These are phyloP conservation scores for Heloderma charlesbogerti DNA, from an alignment of 2,113 vertebrate species.

Conservation along the genomic window DNA sequence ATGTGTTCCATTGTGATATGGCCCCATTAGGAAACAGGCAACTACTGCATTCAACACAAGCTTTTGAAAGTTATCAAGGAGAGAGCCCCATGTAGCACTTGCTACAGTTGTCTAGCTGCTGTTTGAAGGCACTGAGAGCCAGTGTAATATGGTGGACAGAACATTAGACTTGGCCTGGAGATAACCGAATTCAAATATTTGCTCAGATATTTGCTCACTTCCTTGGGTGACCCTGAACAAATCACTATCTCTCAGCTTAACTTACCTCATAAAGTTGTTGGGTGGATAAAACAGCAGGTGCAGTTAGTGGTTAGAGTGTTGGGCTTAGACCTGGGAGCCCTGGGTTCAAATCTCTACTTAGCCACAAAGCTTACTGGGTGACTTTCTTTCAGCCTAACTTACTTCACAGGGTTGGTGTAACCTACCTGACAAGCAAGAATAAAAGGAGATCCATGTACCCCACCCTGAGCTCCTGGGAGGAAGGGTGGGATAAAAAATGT, in stretches of 20 bases:
- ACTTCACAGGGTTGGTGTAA: neutral
- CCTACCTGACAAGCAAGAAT: neutral
- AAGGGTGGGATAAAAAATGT: neutral
- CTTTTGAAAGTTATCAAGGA: neutral
- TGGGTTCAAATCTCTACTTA: neutral
- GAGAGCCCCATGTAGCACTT: neutral
- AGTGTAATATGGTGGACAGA: neutral
- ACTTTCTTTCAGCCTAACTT: neutral
- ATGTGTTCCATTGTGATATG: neutral
- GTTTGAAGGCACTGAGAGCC: neutral
- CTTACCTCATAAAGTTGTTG: neutral
- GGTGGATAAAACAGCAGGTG: neutral
- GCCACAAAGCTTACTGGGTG: neutral
- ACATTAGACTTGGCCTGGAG: neutral
- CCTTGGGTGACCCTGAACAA: neutral
- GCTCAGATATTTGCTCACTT: neutral
- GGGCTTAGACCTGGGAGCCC: no score
- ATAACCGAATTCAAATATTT: neutral
- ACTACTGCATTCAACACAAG: neutral
- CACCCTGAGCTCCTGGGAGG: neutral
- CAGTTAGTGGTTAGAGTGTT: neutral
- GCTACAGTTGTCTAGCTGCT: neutral
- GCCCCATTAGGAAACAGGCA: neutral
- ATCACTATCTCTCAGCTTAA: neutral
- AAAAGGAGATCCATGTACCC: neutral